These are phyloP conservation scores for Enteromius thamalakanensis DNA, from an alignment of 2,797 vertebrate species.

Conservation along the genomic window DNA sequence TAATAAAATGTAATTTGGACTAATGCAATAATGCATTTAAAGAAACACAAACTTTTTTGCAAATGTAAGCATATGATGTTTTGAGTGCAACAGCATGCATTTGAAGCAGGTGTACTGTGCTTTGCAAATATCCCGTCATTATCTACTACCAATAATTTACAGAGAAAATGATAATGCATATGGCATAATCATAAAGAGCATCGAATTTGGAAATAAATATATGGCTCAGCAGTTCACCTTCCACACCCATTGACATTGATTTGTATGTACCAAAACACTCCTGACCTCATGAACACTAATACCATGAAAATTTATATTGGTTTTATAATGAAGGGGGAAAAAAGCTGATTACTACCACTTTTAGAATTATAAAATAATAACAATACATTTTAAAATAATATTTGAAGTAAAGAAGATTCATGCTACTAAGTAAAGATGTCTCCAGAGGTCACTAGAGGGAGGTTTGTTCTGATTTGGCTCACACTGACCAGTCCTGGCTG, in stretches of 20 bases:
- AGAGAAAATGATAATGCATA: not conserved
- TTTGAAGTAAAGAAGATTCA: not conserved
- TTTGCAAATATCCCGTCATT: not conserved
- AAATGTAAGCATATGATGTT: not conserved
- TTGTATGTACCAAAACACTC: not conserved
- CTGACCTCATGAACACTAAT: not conserved
- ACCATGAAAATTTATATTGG: not conserved
- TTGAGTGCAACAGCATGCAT: not conserved
- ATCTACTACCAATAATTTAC: not conserved
- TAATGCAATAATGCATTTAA: not conserved
- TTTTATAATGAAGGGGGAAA: not conserved
- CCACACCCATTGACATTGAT: not conserved
- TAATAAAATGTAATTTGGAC: not conserved
- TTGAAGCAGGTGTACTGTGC: not conserved
- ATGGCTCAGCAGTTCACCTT: not conserved
- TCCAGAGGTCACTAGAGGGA: not conserved
- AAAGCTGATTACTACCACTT: not conserved
- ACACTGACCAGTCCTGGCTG: constrained; percentile 84
- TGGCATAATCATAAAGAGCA: not conserved
- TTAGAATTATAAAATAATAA: not conserved
- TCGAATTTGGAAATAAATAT: not conserved
- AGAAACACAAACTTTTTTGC: not conserved
- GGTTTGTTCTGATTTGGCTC: not conserved
- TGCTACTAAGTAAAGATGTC: not conserved
- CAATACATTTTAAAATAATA: not conserved